Conservation (phyloP, 2,888 invertebrate species). For the Euproctis similis region DNA sequence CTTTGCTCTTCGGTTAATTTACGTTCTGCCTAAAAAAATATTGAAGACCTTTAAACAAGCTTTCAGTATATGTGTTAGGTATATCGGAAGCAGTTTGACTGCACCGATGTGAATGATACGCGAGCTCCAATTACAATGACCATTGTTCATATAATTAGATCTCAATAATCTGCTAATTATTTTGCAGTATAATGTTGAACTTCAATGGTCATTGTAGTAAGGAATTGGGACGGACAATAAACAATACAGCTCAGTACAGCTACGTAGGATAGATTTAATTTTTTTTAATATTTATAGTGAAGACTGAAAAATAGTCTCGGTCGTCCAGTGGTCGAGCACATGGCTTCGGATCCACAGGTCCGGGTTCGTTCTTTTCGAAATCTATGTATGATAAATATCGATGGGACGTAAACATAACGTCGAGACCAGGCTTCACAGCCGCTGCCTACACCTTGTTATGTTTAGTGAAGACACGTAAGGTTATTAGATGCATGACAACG, state of each 20-base stretch:
- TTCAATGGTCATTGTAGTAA: conserved; percentile 38
- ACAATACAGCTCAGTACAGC: conserved; percentile 45
- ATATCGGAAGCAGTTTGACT: conserved; percentile 80
- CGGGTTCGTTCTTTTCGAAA: no score
- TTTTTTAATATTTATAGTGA: no score
- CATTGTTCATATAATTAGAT: conserved; percentile 42
- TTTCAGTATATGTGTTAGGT: conserved; percentile 75
- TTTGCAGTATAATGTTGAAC: conserved; percentile 22
- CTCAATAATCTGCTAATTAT: conserved; percentile 25
- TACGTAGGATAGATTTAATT: no score
- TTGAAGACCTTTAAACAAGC: conserved; percentile 31
- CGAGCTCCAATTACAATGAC: conserved; percentile 35
- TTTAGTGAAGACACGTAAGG: conserved; percentile 60
- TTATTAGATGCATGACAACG: conserved; percentile 56
- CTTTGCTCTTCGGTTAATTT: conserved; percentile 64
- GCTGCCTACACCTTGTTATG: no score
- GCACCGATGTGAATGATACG: conserved; percentile 61
- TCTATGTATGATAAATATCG: no score
- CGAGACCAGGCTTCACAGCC: no score
- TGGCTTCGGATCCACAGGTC: no score
- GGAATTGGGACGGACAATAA: conserved; percentile 30
- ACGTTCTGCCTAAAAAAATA: conserved; percentile 47
- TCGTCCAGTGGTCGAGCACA: no score
- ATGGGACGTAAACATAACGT: no score
- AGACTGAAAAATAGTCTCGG: no score